Evolutionary conservation across 2,113 vertebrate genomes (phyloP), one percentile per base, ranked within the genome.

Genomic region (Stomatorhinus ivindoensis): DNA sequence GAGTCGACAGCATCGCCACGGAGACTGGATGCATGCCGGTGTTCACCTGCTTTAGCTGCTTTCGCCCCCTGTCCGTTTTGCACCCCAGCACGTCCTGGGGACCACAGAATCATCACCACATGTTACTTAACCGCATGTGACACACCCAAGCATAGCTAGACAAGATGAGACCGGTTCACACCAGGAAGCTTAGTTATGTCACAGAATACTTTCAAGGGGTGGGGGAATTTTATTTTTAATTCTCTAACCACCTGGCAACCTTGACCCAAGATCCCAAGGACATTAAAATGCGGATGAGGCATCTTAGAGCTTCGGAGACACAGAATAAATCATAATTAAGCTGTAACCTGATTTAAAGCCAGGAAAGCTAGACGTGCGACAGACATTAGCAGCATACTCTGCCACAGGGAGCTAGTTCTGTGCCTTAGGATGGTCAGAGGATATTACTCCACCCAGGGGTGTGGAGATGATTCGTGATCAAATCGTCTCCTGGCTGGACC

Each of bases 51-150:
- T 80, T 83, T 89, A 39, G 35, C 87, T 50, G 10, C 0, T 55
- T 93, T 42, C 89, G 46, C 53, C 90, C 53, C 88, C 48, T 21
- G 11, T 3, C 21, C 42, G 35, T 89, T 42, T 44, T 84, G 47
- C 50, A 42, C 84, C n/a, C 39, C 69, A 35, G 73, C 86, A n/a
- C 1, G 55, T 19, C 86, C 86, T 87, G 86, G 24, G 10, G 86
- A 87, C 19, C 86, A 61, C 86, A 87, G 89, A 85, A 90, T 88
- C 89, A 86, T 87, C 88, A 80, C 69, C 47, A 35, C 27, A 24
- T 46, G 48, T 84, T 24, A 84, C 39, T 47, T 84, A 55, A 17
- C 27, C 10, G 7, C 82, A 24, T 1, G 61, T 69, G 35, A 80
- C 31, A 39, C 31, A 39, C 35, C 15, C 15, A 80, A 17, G 17